Conservation (phyloP, 2,113 vertebrate species). For the Arizona elegans region DNA sequence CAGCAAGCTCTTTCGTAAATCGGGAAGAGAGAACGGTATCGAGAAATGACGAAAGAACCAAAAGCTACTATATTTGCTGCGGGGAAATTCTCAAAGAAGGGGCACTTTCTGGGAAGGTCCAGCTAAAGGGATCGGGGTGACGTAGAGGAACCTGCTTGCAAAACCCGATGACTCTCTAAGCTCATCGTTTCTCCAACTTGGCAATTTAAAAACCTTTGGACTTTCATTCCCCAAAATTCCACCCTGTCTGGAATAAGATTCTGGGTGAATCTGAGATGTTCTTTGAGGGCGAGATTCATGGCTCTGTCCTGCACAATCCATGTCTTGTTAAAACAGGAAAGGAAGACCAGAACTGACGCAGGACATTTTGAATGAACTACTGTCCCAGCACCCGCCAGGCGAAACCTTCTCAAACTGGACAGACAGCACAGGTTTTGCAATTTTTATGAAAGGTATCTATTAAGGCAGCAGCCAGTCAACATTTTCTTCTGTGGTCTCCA, state of each 20-base stretch:
- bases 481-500: fast-evolving
- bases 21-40: neutral
- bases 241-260: neutral
- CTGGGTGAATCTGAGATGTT: neutral
- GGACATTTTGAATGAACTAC: constrained; percentile 32
- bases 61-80: too few relatives aligned
- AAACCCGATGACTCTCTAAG: neutral
- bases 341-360: constrained; percentile 37
- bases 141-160: neutral
- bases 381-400: constrained; percentile 43
- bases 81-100: neutral
- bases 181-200: neutral
- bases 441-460: constrained; percentile 37
- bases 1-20: neutral
- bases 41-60: neutral
- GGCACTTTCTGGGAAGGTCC: neutral
- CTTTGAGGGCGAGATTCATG: constrained; percentile 19
- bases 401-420: constrained; percentile 23
- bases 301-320: constrained; percentile 26
- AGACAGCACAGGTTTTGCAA: constrained; percentile 42
- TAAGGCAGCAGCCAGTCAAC: constrained; percentile 11
- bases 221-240: neutral
- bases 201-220: neutral
- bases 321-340: constrained; percentile 51
- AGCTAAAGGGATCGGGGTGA: neutral